Evolutionary conservation across 2,113 vertebrate species (phyloP), one percentile per base, ranked within the genome.

Genomic region (Lonchura striata): DNA sequence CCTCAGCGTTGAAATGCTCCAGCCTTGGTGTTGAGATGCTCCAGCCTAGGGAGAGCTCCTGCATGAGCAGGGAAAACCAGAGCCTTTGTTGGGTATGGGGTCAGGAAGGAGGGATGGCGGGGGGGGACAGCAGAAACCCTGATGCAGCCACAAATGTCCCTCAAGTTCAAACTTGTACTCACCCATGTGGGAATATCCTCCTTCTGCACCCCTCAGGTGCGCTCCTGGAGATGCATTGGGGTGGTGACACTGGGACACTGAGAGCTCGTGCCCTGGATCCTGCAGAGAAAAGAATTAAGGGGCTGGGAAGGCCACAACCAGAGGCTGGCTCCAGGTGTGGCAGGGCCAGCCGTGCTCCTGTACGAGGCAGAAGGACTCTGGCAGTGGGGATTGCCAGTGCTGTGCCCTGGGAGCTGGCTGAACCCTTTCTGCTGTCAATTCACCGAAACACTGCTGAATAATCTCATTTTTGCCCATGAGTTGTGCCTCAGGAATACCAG

Each of bases 291-390:
- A 63, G n/a, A 60, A 68, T 37, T 20, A 20, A 74, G 31, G 71
- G 46, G 33, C 25, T 0, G 0, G 17, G 50, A 46, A 52, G 17
- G 41, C 53, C 27, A 16, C n/a, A 28, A 23, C 3, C 60, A 46
- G 79, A 72, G 78, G 13, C 49, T 44, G 82, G 46, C 59, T 23
- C 12, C 65, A n/a, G 79, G 7, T 8, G n/a, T 2, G 7, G 11
- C 64, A 37, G 71, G 66, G 60, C 14, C 66, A 35, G 37, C 37
- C 0, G 0, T 24, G 82, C 30, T 81, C 68, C 80, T 47, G 56
- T 44, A 17, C 23, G 0, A 46, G 79, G 50, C 44, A 25, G 7
- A 37, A 44, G 37, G 71, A 74, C 64, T 41, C n/a, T 39, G 63
- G 35, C 60, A 60, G 52, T 6, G 23, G 13, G 42, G 4, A 4